phyloP scores from a whole-genome alignment of 2,113 vertebrate species.

The Dromas ardeola region DNA sequence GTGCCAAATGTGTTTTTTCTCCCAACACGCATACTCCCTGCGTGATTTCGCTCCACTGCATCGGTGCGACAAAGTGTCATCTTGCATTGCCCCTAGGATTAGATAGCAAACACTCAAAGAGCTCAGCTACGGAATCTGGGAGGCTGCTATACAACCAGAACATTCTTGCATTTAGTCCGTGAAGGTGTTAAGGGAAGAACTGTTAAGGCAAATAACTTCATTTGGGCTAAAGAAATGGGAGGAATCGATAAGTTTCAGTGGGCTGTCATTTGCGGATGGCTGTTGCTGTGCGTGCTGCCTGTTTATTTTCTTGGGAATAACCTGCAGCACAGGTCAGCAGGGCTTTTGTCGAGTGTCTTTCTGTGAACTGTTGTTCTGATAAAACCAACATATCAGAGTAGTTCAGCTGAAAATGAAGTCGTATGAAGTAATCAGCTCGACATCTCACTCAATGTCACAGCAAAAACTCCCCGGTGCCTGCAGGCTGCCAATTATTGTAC shows the following conservation, averaged over 20 bases:
- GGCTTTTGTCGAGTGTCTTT: neutral
- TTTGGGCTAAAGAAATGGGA: neutral
- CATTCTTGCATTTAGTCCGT: neutral
- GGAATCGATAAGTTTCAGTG: neutral
- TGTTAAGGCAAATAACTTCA: neutral
- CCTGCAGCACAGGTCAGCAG: neutral
- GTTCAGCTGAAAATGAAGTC: neutral
- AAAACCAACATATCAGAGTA: neutral
- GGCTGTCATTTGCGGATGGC: neutral
- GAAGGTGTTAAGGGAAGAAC: neutral
- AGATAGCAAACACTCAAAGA: neutral
- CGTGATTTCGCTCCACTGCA: neutral
- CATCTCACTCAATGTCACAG: neutral
- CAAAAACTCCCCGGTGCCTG: neutral
- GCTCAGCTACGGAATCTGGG: neutral
- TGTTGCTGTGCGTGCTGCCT: neutral
- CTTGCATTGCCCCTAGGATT: neutral
- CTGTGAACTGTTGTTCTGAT: neutral
- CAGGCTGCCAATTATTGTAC: neutral
- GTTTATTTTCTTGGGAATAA: neutral
- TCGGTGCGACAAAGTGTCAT: neutral
- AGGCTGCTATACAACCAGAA: neutral
- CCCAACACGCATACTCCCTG: too few species aligned
- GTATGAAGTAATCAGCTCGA: neutral
- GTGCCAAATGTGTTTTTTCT: neutral